Evolutionary conservation across 2,888 invertebrate species (phyloP), one percentile per base, ranked within the genome.

Genomic region (Idaea dimidiata): DNA sequence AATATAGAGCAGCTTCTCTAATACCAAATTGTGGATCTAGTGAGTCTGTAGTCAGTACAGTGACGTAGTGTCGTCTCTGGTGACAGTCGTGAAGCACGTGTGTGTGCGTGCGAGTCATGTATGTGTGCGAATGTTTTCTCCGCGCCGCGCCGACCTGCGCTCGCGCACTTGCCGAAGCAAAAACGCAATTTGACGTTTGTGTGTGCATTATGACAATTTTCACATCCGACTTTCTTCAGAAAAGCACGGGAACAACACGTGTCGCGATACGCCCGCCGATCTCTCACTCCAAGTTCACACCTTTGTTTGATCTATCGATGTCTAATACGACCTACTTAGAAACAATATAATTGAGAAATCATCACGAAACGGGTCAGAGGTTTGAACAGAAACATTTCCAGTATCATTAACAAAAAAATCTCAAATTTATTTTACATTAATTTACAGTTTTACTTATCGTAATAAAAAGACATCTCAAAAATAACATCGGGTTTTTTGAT

Each of bases 371-470:
- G 64, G 67, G 63, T 62, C 57, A 60, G 10, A 4, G 18, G 24
- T 16, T 68, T 57, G 43, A 72, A 75, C 72, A 71, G 56, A 66
- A 72, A 77, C 72, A 69, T 70, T 74, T 65, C 71, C 64, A 66
- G 55, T 76, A 81, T 83, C 81, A 73, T 87, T 90, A 91, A 91
- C 89, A 89, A 91, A 90, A 24, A 91, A 90, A 88, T 89, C 86
- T 89, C 88, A 82, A 43, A 78, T 92, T 92, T 90, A 91, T 91
- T 92, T 91, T 91, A 92, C 92, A 91, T 89, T 88, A 91, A 86
- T 92, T 91, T 91, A 91, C 91, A 92, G 76, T 71, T 43, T 71
- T 86, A 88, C 83, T 87, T 87, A 87, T 76, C 74, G 72, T 24
- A 68, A 73, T 77, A 79, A 82, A 78, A 83, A 89, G 86, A 84